phyloP scores from a whole-genome alignment of 2,797 vertebrate genomes.

The Sylvia borin region DNA sequence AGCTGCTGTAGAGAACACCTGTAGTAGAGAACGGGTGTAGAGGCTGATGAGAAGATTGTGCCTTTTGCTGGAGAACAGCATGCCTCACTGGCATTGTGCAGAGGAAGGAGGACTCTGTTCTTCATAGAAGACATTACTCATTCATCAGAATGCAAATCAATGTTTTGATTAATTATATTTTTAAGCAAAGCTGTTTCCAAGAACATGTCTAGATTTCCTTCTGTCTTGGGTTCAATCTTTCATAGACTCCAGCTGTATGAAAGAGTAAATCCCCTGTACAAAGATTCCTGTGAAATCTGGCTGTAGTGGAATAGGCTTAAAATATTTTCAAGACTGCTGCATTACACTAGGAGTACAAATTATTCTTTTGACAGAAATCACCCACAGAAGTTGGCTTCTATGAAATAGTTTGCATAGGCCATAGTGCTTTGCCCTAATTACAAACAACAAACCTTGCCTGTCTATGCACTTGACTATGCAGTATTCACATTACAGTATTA shows the following conservation, averaged over 20 bases:
- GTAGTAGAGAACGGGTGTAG: neutral
- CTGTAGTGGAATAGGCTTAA: neutral
- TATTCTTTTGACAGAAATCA: neutral
- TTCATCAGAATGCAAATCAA: neutral
- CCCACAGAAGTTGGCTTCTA: neutral
- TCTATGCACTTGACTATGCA: neutral
- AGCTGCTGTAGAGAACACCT: neutral
- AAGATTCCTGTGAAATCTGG: neutral
- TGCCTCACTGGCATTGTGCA: neutral
- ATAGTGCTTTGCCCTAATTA: neutral
- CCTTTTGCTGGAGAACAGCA: rapidly evolving
- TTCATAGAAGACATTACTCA: neutral
- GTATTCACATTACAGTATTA: neutral
- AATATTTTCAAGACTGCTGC: neutral
- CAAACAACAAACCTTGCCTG: neutral
- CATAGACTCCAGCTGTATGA: neutral
- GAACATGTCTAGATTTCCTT: neutral
- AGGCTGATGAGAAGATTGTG: neutral
- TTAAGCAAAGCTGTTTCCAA: neutral
- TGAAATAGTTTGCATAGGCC: neutral
- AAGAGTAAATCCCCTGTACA: neutral
- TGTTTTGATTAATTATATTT: neutral
- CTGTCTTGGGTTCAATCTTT: neutral
- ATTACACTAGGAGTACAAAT: neutral
- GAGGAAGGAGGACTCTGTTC: neutral